Evolutionary conservation across 2,113 vertebrate species (phyloP).

Genomic region (Rhinolophus ferrumequinum): DNA sequence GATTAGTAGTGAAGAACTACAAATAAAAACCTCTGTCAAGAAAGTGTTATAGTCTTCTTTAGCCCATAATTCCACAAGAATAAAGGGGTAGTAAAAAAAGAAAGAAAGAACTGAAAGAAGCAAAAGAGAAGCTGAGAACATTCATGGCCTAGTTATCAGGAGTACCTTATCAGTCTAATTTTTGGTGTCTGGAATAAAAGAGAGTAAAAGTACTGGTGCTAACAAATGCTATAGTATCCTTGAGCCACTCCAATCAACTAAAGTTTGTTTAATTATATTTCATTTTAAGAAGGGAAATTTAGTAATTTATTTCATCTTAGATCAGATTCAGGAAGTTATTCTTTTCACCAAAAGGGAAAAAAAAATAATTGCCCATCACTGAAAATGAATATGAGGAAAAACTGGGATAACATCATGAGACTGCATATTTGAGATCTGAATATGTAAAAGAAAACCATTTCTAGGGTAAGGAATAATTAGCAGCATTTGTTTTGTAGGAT

Average conservation of each 20-base stretch:
- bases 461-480: background rate
- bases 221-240: background rate
- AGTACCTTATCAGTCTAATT: background rate
- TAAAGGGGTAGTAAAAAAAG: background rate
- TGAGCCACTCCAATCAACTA: background rate
- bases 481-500: background rate
- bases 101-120: background rate
- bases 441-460: background rate
- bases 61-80: background rate
- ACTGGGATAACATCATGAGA: background rate
- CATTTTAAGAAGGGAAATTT: background rate
- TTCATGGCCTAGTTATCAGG: background rate
- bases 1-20: background rate
- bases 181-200: background rate
- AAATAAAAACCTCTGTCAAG: background rate
- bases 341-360: background rate
- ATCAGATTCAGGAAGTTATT: background rate
- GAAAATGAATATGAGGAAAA: background rate
- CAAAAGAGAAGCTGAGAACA: background rate
- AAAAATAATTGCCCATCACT: background rate
- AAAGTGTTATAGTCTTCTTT: background rate
- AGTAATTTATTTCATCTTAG: background rate
- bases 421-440: background rate
- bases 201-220: background rate
- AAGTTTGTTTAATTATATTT: background rate